A percentile compares a stretch with the other conserved stretches of the same genome.
phyloP scores from a whole-genome alignment of 1,140 invertebrate species.

The Apis florea region DNA sequence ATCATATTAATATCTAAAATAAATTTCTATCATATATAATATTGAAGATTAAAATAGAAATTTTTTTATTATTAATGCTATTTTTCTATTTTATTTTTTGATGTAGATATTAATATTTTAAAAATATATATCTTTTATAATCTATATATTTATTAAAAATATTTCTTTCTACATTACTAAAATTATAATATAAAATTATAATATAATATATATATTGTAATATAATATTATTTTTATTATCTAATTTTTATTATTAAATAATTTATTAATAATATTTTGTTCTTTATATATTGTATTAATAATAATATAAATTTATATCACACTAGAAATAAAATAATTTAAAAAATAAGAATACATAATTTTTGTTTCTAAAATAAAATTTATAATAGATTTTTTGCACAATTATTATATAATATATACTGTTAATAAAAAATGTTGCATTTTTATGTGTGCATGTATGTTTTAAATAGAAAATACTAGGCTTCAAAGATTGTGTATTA shows the following conservation, averaged over 20 bases:
- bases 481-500: slow-evolving; percentile 6
- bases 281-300: background rate
- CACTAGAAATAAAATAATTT: background rate
- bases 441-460: slow-evolving; percentile 42
- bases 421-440: slow-evolving; percentile 29
- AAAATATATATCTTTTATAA: no score
- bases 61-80: no score
- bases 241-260: background rate
- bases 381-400: background rate
- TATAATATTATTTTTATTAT: no score
- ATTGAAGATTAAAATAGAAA: background rate
- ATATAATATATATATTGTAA: no score
- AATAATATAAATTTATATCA: background rate
- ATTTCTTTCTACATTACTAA: no score
- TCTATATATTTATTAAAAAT: no score
- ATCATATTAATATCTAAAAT: background rate
- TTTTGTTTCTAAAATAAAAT: background rate
- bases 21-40: no score
- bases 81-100: no score
- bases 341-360: background rate
- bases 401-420: background rate
- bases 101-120: no score
- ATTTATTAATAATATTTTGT: background rate
- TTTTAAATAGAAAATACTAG: background rate
- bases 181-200: no score